Evolutionary conservation across 2,888 invertebrate species (phyloP).

Genomic region (Phlogophora meticulosa): DNA sequence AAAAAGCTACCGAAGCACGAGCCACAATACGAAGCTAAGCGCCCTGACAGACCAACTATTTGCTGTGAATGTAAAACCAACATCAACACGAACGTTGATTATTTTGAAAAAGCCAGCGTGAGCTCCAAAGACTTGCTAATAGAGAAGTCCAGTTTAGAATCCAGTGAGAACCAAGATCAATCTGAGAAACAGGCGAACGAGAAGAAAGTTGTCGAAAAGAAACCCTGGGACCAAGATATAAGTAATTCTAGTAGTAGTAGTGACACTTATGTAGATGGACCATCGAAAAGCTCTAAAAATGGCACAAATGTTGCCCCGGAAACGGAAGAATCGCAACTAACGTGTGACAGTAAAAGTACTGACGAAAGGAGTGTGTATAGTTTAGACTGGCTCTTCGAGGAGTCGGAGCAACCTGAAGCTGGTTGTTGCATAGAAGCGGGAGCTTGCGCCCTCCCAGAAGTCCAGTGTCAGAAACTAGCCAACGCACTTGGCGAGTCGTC

Average conservation of each 20-base stretch:
- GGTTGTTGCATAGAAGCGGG: conserved; percentile 74
- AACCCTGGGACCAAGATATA: conserved; percentile 90
- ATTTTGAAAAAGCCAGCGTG: conserved; percentile 93
- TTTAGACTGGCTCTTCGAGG: conserved; percentile 89
- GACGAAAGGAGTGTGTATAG: conserved; percentile 88
- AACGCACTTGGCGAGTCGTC: conserved; percentile 86
- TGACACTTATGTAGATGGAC: conserved; percentile 86
- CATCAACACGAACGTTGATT: conserved; percentile 75
- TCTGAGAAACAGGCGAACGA: conserved; percentile 76
- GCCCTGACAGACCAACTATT: conserved; percentile 72
- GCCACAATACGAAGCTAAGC: conserved; percentile 74
- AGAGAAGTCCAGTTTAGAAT: conserved; percentile 90
- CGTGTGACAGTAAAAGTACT: conserved; percentile 83
- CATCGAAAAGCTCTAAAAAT: conserved; percentile 71
- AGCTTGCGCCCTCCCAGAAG: conserved; percentile 72
- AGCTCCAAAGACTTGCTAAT: conserved; percentile 94
- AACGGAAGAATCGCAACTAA: conserved; percentile 82
- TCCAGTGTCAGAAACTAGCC: conserved; percentile 79
- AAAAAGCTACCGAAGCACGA: conserved; percentile 84
- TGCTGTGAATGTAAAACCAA: conserved; percentile 82
- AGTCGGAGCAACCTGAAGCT: conserved; percentile 72
- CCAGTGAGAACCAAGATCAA: conserved; percentile 85
- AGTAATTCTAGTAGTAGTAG: conserved; percentile 92
- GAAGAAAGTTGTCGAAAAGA: conserved; percentile 79
- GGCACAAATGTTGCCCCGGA: conserved; percentile 75